Base-by-base conservation (phyloP, 2,113 vertebrate genomes). In the Podarcis raffonei region DNA sequence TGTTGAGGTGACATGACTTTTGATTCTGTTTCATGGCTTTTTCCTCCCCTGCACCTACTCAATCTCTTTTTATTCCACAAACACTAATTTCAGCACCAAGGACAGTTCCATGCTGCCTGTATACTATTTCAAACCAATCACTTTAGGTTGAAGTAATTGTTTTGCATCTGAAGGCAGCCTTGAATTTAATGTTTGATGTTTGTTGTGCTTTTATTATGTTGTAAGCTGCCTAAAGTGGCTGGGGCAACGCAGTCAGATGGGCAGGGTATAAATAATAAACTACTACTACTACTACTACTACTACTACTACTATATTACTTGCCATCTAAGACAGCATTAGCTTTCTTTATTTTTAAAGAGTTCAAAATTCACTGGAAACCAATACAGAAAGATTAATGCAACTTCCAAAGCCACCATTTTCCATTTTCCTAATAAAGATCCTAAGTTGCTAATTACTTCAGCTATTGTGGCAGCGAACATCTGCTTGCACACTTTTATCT, bases 401-500 rank as follows among this genome's bases (percentile, higher is more conserved):
- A 42, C 59, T 65, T 42, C 30, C 30, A 86, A 78, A 42, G 30
- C 77, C 20, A 68, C 22, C 13, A 57, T 27, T 35, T 87, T 88
- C 35, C 62, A 1, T 75, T 86, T 81, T 69, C 85, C 18, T 48
- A 92, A 90, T 30, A 59, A 35, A 89, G 25, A 7, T 81, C 69
- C 89, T 59, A 72, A 42, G 68, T 65, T 75, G 37, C 25, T 81
- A 79, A 72, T 80, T 91, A 37, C 5, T 1, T 91, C 84, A 89
- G 15, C 32, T 93, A 30, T 72, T 92, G 71, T 30, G 35, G 53
- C 1, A 72, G 5, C 25, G 25, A 68, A 1, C n/a, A 86, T 88
- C 78, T 91, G 72, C 75, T 90, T 62, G 80, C 62, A 92, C 66
- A n/a, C 53, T 48, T 76, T 66, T 79, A 86, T 86, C 75, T 79